A percentile compares a stretch with the other conserved stretches of the same genome.
These are phyloP conservation scores for Typhlichthys subterraneus DNA, from an alignment of 2,797 vertebrate species.

Conservation along the genomic window DNA sequence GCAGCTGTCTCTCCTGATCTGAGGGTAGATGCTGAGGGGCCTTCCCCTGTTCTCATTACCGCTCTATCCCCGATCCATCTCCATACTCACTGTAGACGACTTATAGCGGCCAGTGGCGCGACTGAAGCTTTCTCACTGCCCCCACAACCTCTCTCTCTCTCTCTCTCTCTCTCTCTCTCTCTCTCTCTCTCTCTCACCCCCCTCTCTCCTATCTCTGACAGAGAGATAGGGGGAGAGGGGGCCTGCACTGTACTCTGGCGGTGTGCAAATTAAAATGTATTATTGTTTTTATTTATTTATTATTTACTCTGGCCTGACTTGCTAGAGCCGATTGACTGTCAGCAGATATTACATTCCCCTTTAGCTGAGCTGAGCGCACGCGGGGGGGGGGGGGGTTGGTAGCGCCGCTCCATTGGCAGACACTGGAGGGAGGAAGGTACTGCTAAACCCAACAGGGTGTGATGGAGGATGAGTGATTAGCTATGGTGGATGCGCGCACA, in stretches of 20 bases:
- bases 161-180: slow-evolving; percentile 1
- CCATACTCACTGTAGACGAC: slow-evolving; percentile 18
- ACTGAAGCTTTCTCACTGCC: neutral
- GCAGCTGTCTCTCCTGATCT: slow-evolving; percentile 60
- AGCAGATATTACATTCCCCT: slow-evolving; percentile 60
- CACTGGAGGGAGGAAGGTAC: slow-evolving; percentile 73
- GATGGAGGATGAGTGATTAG: slow-evolving; percentile 57
- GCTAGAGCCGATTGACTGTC: slow-evolving; percentile 60
- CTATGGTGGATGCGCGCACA: slow-evolving; percentile 45
- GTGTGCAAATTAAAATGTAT: slow-evolving; percentile 53
- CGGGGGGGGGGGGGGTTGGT: slow-evolving; percentile 16
- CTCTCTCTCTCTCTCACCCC: slow-evolving; percentile 24
- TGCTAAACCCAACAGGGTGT: slow-evolving; percentile 60
- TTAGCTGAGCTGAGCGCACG: slow-evolving; percentile 59
- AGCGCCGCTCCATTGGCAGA: slow-evolving; percentile 76
- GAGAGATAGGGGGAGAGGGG: slow-evolving; percentile 1
- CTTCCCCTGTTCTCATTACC: slow-evolving; percentile 31
- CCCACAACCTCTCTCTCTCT: neutral
- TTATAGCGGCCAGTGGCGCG: neutral
- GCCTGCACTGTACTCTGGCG: slow-evolving; percentile 16
- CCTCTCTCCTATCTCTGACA: neutral
- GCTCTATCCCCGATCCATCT: slow-evolving; percentile 32
- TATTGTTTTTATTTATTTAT: slow-evolving; percentile 8
- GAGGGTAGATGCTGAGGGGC: slow-evolving; percentile 48
- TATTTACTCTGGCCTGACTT: slow-evolving; percentile 49